Percentiles rank a stretch among this genome's conserved stretches.
Conservation (phyloP, 2,888 invertebrate species). For the Craniophora ligustri region DNA sequence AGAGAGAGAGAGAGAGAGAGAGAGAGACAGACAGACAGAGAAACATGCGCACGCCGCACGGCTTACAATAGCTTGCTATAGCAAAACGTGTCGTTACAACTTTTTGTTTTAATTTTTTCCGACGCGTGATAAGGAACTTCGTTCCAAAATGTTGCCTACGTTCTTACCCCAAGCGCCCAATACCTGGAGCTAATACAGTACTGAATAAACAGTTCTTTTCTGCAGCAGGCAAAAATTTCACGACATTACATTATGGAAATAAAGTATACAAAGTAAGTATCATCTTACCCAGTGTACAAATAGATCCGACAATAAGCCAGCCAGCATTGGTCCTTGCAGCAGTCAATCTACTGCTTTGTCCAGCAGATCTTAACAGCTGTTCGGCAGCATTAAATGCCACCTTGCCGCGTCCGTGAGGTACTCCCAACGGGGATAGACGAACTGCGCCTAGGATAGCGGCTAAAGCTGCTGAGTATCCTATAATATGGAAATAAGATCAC, state of each 20-base stretch:
- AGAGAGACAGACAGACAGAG: too few relatives aligned
- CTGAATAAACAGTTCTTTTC: too few relatives aligned
- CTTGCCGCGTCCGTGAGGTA: conserved; percentile 99
- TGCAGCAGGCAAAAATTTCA: too few relatives aligned
- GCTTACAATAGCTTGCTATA: too few relatives aligned
- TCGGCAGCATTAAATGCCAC: conserved; percentile 99
- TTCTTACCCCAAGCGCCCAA: too few relatives aligned
- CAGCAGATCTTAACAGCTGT: conserved; percentile 97
- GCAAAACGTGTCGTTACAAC: too few relatives aligned
- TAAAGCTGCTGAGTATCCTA: conserved; percentile 97
- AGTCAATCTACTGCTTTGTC: conserved; percentile 98
- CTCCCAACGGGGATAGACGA: conserved; percentile 95
- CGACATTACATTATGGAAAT: neutral
- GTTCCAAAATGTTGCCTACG: too few relatives aligned
- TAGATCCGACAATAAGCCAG: conserved; percentile 98
- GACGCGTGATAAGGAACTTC: too few relatives aligned
- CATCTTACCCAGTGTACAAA: conserved; percentile 95
- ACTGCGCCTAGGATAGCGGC: conserved; percentile 98
- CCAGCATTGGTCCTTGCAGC: conserved; percentile 98
- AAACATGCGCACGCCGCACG: too few relatives aligned
- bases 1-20: too few relatives aligned
- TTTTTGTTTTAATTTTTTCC: too few relatives aligned
- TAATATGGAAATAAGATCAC: neutral
- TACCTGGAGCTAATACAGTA: too few relatives aligned
- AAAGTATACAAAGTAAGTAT: neutral